Percentiles rank a stretch among this genome's conserved stretches.
phyloP scores from a whole-genome alignment of 2,113 vertebrate species.

The Leptocoma aspasia region DNA sequence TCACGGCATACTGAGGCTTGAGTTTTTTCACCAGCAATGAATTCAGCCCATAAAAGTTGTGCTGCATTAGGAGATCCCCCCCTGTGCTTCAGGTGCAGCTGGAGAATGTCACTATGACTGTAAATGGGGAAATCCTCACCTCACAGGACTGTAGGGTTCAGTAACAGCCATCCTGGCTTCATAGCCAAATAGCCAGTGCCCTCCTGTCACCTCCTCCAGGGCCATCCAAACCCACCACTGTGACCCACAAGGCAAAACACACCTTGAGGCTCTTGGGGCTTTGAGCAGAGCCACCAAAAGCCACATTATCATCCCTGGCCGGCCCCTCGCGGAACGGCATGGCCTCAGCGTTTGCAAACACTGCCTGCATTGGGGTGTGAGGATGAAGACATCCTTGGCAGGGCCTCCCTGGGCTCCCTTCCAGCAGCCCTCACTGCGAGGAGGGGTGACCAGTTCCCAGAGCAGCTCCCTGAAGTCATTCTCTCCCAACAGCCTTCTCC shows the following conservation, averaged over 20 bases:
- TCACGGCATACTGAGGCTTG: neutral
- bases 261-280: neutral
- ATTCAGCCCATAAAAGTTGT: neutral
- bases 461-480: neutral
- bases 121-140: neutral
- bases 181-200: neutral
- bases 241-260: neutral
- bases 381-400: slow-evolving; percentile 54
- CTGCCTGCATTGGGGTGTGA: neutral
- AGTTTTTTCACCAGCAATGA: fast-evolving
- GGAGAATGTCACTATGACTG: neutral
- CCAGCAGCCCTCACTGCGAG: neutral
- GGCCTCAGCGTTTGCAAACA: neutral
- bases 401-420: neutral
- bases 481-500: neutral
- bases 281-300: neutral
- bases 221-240: neutral
- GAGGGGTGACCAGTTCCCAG: neutral
- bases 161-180: neutral
- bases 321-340: neutral
- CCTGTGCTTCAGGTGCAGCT: neutral
- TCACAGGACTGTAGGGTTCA: neutral
- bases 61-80: neutral
- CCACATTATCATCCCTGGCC: neutral
- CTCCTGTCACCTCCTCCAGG: neutral